Percentiles rank a stretch among this genome's conserved stretches.
phyloP scores from a whole-genome alignment of 2,113 vertebrate genomes.

The Crotophaga sulcirostris region DNA sequence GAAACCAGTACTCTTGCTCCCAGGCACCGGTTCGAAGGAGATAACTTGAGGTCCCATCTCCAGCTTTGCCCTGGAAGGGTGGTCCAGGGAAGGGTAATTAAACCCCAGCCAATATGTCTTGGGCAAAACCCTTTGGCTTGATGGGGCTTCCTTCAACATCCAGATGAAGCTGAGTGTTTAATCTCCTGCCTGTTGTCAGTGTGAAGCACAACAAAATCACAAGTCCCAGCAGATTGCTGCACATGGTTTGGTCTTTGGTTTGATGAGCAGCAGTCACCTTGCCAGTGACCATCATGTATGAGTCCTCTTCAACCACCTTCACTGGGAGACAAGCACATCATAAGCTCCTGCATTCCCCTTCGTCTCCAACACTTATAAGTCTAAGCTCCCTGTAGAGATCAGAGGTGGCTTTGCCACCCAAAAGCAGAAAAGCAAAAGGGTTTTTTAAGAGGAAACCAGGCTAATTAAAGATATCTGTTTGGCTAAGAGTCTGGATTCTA shows the following conservation, averaged over 20 bases:
- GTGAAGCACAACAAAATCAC: background rate
- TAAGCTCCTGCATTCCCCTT: background rate
- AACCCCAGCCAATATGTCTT: background rate
- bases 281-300: rapidly evolving
- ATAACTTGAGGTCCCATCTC: background rate
- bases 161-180: rapidly evolving
- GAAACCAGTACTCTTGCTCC: background rate
- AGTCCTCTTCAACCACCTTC: background rate
- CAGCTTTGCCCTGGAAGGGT: background rate
- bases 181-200: background rate
- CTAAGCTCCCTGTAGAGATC: background rate
- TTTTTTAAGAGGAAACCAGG: background rate
- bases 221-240: background rate
- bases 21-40: background rate
- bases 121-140: background rate
- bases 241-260: background rate
- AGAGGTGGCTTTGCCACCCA: background rate
- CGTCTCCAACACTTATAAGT: rapidly evolving
- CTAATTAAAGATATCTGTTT: background rate
- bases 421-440: background rate
- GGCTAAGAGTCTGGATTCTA: background rate
- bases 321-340: background rate
- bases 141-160: background rate
- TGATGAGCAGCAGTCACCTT: background rate
- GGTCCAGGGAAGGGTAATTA: background rate